A percentile compares a stretch with the other conserved stretches of the same genome.
Evolutionary conservation across 1,140 invertebrate species (phyloP).

Genomic region (Trialeurodes vaporariorum): DNA sequence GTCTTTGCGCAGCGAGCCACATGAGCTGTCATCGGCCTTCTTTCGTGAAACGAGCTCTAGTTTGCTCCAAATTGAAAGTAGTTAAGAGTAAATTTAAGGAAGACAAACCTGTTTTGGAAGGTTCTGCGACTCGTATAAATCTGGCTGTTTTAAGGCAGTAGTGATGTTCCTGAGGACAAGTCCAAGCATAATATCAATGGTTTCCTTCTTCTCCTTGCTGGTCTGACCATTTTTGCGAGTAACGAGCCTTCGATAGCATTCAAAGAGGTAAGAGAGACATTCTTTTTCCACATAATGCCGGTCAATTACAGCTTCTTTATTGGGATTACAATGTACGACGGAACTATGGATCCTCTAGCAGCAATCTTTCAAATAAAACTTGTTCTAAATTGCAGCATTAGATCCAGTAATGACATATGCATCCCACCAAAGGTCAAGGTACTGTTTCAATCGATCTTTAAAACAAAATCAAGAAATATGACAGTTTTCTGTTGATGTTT

Average conservation of each 20-base stretch:
- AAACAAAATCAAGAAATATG: too few relatives aligned
- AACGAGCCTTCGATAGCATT: conserved; percentile 30
- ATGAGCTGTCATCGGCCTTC: too few relatives aligned
- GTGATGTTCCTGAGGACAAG: conserved; percentile 55
- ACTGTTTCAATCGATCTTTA: too few relatives aligned
- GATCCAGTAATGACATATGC: too few relatives aligned
- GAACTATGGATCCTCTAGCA: conserved; percentile 45
- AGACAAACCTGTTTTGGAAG: conserved; percentile 35
- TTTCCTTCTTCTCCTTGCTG: conserved; percentile 18
- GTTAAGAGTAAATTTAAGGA: not conserved
- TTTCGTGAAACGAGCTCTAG: too few relatives aligned
- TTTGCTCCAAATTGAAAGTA: too few relatives aligned
- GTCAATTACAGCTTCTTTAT: conserved; percentile 32
- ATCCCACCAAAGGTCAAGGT: too few relatives aligned
- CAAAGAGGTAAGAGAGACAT: conserved; percentile 51
- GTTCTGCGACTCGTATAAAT: conserved; percentile 52
- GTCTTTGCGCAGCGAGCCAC: too few relatives aligned
- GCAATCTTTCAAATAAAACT: conserved; percentile 65
- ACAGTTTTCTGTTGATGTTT: too few relatives aligned
- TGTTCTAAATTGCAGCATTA: conserved; percentile 55
- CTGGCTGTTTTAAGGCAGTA: conserved; percentile 58
- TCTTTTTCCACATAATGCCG: conserved; percentile 42
- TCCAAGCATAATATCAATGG: conserved; percentile 36
- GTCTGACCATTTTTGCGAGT: conserved; percentile 11
- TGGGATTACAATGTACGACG: conserved; percentile 37